A percentile compares a stretch with the other conserved stretches of the same genome.
Evolutionary conservation across 1,140 invertebrate genomes (phyloP).

Genomic region (Drosophila parvula): DNA sequence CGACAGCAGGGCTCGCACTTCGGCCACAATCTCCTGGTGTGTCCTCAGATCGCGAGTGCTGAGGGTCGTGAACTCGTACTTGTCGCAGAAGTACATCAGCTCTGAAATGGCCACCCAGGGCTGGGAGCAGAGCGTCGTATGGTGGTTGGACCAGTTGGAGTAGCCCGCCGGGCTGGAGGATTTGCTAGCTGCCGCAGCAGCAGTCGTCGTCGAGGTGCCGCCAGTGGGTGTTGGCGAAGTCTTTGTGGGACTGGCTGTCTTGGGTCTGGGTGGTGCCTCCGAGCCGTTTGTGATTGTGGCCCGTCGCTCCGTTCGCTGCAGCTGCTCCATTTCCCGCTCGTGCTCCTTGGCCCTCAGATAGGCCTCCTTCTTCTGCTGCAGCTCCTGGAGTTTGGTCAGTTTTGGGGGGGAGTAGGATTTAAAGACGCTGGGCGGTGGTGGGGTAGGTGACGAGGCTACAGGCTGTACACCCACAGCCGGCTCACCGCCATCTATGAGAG

Average conservation of each 20-base stretch:
- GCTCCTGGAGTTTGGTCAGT: slow-evolving; percentile 66
- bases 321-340: slow-evolving; percentile 66
- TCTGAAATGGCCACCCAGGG: slow-evolving; percentile 79
- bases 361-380: slow-evolving; percentile 71
- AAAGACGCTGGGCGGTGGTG: slow-evolving; percentile 46
- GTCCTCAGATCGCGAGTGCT: slow-evolving; percentile 62
- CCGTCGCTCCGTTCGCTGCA: slow-evolving; percentile 49
- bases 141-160: slow-evolving; percentile 69
- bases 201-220: slow-evolving; percentile 12
- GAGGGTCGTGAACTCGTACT: slow-evolving; percentile 76
- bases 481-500: slow-evolving; percentile 14
- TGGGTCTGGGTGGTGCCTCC: slow-evolving; percentile 4
- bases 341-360: slow-evolving; percentile 63
- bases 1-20: slow-evolving; percentile 62
- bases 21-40: slow-evolving; percentile 73
- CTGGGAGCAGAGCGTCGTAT: slow-evolving; percentile 61
- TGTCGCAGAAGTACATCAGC: slow-evolving; percentile 80
- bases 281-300: slow-evolving; percentile 17
- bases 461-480: neutral
- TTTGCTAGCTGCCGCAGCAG: slow-evolving; percentile 23
- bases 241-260: slow-evolving; percentile 8
- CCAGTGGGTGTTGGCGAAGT: slow-evolving; percentile 17
- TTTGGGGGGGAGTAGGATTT: slow-evolving; percentile 59
- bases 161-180: slow-evolving; percentile 53
- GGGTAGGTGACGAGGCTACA: neutral